Evolutionary conservation across 2,888 invertebrate species (phyloP).

Genomic region (Bibio marci): DNA sequence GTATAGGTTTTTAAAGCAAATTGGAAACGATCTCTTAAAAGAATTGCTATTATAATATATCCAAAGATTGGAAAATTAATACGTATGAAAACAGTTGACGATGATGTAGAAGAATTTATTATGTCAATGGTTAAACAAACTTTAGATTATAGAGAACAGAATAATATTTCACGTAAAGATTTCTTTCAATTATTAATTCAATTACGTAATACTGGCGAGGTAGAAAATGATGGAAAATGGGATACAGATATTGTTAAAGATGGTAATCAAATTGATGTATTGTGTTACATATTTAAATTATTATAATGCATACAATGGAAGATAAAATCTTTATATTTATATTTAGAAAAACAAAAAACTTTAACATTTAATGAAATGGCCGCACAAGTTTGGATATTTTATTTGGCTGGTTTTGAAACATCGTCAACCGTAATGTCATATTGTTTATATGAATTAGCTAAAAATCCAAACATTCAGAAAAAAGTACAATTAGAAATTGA

Average conservation of each 20-base stretch:
- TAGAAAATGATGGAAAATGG: constrained; percentile 5
- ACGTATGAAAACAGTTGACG: constrained; percentile 11
- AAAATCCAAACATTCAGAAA: constrained; percentile 6
- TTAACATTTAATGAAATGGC: constrained; percentile 8
- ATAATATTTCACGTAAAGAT: constrained; percentile 19
- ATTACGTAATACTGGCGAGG: constrained; percentile 14
- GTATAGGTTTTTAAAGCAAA: constrained; percentile 13
- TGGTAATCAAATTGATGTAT: no score
- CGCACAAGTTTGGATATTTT: constrained; percentile 18
- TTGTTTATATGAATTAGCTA: constrained; percentile 17
- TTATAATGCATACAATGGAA: no score
- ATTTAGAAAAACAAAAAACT: background rate
- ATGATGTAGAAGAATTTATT: constrained; percentile 19
- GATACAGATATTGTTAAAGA: constrained; percentile 2
- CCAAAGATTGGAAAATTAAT: constrained; percentile 9
- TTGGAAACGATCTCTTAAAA: constrained; percentile 10
- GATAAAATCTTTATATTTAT: no score
- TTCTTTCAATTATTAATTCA: constrained; percentile 21
- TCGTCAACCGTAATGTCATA: constrained; percentile 18
- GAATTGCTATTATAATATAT: constrained; percentile 10
- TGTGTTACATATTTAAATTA: no score
- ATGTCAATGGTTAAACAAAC: constrained; percentile 17
- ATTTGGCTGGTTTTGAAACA: constrained; percentile 22
- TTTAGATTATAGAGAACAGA: constrained; percentile 17
- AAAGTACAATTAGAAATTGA: constrained; percentile 5